phyloP scores from a whole-genome alignment of 2,797 vertebrate genomes.

The Helicolenus hilgendorfi region DNA sequence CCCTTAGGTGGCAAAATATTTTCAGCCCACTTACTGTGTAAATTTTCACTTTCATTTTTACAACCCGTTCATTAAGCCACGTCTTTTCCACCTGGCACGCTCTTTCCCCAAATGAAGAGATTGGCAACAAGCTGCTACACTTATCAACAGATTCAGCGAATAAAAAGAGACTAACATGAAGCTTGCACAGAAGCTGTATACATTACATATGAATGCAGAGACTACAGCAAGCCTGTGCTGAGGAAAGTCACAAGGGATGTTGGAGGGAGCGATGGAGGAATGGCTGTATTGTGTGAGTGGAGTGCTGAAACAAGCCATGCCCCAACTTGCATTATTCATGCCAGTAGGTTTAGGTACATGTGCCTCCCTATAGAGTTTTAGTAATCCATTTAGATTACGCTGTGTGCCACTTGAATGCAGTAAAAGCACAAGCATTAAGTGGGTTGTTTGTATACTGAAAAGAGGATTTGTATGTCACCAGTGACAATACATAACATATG shows the following conservation, averaged over 20 bases:
- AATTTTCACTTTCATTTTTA: slow-evolving; percentile 5
- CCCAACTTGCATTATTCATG: slow-evolving; percentile 67
- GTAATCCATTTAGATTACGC: slow-evolving; percentile 57
- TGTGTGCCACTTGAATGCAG: slow-evolving; percentile 37
- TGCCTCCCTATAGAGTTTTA: slow-evolving; percentile 43
- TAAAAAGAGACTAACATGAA: background rate
- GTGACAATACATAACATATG: background rate
- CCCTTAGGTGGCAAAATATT: background rate
- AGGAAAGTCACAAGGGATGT: slow-evolving; percentile 21
- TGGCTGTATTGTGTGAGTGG: slow-evolving; percentile 38
- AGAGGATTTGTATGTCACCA: slow-evolving; percentile 11
- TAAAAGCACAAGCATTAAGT: slow-evolving; percentile 20
- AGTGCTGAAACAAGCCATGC: slow-evolving; percentile 25
- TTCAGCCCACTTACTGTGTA: background rate
- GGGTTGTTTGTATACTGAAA: slow-evolving; percentile 18
- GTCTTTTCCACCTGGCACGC: background rate
- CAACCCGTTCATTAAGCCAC: background rate
- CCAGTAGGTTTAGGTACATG: slow-evolving; percentile 43
- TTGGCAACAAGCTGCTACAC: background rate
- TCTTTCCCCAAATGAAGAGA: slow-evolving; percentile 8
- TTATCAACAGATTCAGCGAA: background rate
- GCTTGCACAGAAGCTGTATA: background rate
- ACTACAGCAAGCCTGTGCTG: background rate
- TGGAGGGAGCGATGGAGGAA: background rate
- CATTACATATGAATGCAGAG: slow-evolving; percentile 28